Percentiles rank a stretch among this genome's conserved stretches.
phyloP scores from a whole-genome alignment of 1,140 invertebrate species.

The Danaus melanippus region DNA sequence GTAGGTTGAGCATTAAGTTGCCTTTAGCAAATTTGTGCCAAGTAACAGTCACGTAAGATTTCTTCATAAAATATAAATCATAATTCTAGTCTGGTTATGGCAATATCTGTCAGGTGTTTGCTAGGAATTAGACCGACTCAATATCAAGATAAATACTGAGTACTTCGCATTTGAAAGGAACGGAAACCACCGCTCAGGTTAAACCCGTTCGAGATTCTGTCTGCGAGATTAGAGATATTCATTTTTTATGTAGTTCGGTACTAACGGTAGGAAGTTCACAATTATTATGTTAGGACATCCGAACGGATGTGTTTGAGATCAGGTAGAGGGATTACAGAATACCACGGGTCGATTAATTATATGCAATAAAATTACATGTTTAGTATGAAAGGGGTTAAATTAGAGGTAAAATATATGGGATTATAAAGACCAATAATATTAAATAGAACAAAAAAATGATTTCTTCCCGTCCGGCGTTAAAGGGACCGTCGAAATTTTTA shows the following conservation, averaged over 20 bases:
- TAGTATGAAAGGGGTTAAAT: too few species aligned
- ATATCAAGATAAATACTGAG: slow-evolving; percentile 8
- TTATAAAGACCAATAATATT: too few species aligned
- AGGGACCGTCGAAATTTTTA: too few species aligned
- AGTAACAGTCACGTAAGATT: too few species aligned
- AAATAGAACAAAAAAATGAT: too few species aligned
- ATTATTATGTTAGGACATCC: slow-evolving; percentile 63
- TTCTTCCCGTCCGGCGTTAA: too few species aligned
- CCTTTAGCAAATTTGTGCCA: too few species aligned
- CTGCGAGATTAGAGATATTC: slow-evolving; percentile 50
- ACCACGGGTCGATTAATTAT: too few species aligned
- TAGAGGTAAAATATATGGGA: too few species aligned
- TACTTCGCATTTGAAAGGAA: slow-evolving; percentile 26
- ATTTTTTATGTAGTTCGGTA: slow-evolving; percentile 38
- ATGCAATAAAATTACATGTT: too few species aligned
- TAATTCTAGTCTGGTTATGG: not conserved
- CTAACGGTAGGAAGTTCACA: slow-evolving; percentile 60
- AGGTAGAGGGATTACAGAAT: slow-evolving; percentile 32
- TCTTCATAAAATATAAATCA: too few species aligned
- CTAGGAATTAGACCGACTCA: slow-evolving; percentile 5
- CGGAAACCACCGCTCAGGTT: slow-evolving; percentile 51
- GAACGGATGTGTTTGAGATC: slow-evolving; percentile 52
- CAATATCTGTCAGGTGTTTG: slow-evolving; percentile 2
- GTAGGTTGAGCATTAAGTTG: too few species aligned
- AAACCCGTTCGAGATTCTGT: slow-evolving; percentile 49